A percentile compares a stretch with the other conserved stretches of the same genome.
Evolutionary conservation across 2,797 vertebrate genomes (phyloP).

Genomic region (Esox lucius): DNA sequence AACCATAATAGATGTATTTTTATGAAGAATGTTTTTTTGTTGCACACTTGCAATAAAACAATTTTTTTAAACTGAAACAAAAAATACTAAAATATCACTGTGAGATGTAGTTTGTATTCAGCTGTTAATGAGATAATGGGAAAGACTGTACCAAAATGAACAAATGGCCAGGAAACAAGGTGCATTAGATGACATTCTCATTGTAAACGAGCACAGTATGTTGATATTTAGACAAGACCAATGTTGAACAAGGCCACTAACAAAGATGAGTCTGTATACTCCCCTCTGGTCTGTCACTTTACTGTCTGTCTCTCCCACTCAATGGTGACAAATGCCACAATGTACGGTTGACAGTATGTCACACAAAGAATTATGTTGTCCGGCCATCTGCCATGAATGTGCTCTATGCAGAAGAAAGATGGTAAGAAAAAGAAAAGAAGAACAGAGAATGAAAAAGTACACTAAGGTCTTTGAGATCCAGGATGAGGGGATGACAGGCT

Average conservation of each 20-base stretch:
- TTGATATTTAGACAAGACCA: not conserved
- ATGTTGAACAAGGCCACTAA: not conserved
- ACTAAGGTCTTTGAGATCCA: conserved; percentile 57
- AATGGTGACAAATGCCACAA: not conserved
- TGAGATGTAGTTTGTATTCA: too few relatives aligned
- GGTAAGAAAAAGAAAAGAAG: conserved; percentile 17
- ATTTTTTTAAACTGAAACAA: too few relatives aligned
- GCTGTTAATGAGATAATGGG: too few relatives aligned
- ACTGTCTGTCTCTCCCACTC: too few relatives aligned
- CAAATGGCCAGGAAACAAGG: too few relatives aligned
- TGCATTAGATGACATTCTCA: too few relatives aligned
- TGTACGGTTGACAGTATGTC: not conserved
- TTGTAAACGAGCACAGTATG: not conserved
- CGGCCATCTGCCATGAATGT: conserved; percentile 19
- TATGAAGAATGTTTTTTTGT: too few relatives aligned
- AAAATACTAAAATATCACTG: too few relatives aligned
- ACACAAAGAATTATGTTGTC: conserved; percentile 1
- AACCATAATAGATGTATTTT: too few relatives aligned
- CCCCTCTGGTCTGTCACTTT: too few relatives aligned
- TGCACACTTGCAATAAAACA: too few relatives aligned
- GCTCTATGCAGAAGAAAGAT: conserved; percentile 43
- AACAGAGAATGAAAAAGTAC: conserved; percentile 37
- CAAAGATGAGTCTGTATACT: not conserved
- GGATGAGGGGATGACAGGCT: conserved; percentile 43
- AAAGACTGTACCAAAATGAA: too few relatives aligned